A percentile compares a stretch with the other conserved stretches of the same genome.
Evolutionary conservation across 2,888 invertebrate species (phyloP).

Genomic region (Temnothorax unifasciatus): DNA sequence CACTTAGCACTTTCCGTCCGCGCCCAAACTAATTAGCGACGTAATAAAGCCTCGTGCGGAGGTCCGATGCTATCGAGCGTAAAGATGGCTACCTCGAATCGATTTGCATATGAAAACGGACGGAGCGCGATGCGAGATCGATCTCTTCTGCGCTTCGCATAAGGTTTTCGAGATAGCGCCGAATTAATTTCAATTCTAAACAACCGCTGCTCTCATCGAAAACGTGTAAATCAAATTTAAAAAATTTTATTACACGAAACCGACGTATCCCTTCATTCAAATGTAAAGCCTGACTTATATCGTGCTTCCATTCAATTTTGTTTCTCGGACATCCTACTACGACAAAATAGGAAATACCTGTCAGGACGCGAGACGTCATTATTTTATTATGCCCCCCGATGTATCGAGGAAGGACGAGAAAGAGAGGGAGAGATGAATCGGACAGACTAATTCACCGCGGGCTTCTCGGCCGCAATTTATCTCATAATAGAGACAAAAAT

Average conservation of each 20-base stretch:
- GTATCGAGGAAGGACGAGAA: not conserved
- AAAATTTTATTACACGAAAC: not conserved
- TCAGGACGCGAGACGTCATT: slow-evolving; percentile 5
- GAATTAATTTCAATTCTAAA: slow-evolving; percentile 27
- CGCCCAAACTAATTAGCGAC: slow-evolving; percentile 82
- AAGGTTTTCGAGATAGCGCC: not conserved
- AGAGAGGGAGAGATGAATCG: not conserved
- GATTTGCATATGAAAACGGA: slow-evolving; percentile 57
- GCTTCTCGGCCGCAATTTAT: slow-evolving; percentile 34
- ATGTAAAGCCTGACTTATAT: not conserved
- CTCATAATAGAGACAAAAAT: slow-evolving; percentile 55
- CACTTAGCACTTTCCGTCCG: slow-evolving; percentile 83
- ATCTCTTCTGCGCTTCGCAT: slow-evolving; percentile 2
- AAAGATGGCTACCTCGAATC: slow-evolving; percentile 57
- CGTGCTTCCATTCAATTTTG: not conserved
- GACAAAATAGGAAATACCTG: slow-evolving; percentile 13
- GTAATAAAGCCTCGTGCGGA: slow-evolving; percentile 71
- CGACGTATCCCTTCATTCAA: not conserved
- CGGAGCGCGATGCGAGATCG: slow-evolving; percentile 43
- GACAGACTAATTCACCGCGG: slow-evolving; percentile 35
- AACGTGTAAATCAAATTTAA: not conserved
- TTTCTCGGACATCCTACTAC: not conserved
- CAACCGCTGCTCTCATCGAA: too few species aligned
- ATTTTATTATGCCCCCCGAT: slow-evolving; percentile 31
- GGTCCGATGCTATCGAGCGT: slow-evolving; percentile 52